Percentiles rank a stretch among this genome's conserved stretches.
Evolutionary conservation across 2,888 invertebrate species (phyloP).

Genomic region (Noctua pronuba): DNA sequence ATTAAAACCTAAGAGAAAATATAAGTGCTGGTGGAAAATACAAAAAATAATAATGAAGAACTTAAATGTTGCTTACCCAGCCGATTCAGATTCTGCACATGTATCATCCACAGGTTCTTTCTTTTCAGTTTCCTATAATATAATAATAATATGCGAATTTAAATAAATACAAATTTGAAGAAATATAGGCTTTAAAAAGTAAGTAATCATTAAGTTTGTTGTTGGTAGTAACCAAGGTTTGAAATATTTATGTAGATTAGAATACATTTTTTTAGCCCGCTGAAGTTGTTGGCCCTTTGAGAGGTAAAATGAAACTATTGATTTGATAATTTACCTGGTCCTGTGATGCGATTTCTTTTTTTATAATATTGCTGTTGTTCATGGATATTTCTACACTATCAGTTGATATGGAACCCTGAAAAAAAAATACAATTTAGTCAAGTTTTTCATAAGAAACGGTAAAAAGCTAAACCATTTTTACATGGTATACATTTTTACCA

Average conservation of each 20-base stretch:
- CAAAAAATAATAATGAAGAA: not conserved
- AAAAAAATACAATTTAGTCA: conserved; percentile 26
- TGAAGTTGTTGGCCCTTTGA: not conserved
- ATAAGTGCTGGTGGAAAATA: no score
- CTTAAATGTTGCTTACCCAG: conserved; percentile 74
- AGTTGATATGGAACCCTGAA: conserved; percentile 85
- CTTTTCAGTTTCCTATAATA: conserved; percentile 71
- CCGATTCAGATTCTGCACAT: conserved; percentile 84
- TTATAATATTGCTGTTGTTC: conserved; percentile 74
- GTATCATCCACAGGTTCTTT: conserved; percentile 79
- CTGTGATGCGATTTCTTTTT: conserved; percentile 69
- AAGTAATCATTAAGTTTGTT: not conserved
- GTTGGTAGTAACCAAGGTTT: not conserved
- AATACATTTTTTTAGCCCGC: no score
- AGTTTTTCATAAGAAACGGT: not conserved
- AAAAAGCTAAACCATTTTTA: not conserved
- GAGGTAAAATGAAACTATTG: not conserved
- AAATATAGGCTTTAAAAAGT: not conserved
- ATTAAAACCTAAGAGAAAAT: not conserved
- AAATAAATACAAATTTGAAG: not conserved
- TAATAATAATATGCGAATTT: conserved; percentile 8
- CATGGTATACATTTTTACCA: not conserved
- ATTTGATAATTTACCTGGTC: conserved; percentile 65
- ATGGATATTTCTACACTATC: conserved; percentile 84
- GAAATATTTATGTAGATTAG: not conserved